Base-by-base conservation (phyloP, 1,140 invertebrate species). In the Zeugodacus cucurbitae region DNA sequence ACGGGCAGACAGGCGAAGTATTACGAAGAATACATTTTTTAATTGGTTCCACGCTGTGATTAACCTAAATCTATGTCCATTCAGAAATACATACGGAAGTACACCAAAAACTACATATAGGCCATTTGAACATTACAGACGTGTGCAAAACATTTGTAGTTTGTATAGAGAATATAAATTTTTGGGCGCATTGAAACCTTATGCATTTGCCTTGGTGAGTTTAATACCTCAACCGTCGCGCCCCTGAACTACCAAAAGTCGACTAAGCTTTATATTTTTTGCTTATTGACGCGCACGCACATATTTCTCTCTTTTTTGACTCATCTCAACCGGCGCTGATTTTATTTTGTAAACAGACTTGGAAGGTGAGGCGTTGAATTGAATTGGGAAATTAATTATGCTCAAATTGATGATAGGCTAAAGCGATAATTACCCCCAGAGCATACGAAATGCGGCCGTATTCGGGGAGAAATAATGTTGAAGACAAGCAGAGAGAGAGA, bases 181-280 rank as follows among this genome's bases (percentile, higher is more conserved):
- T 62, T n/a, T 62, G 14, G 48, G 3, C 48, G 22, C 58, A 62
- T 62, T 62, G 10, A 26, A 54, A 54, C 48, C 2, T 62, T 26
- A 67, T 74, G 34, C 67, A 22, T n/a, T 74, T 74, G 67, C 67
- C 67, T 74, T 74, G 67, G n/a, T 74, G 67, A 74, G 67, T 74
- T 74, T 17, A 74, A 32, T 32, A 67, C 11, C 62, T 5, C 29
- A 67, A 67, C 62, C 3, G n/a, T n/a, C n/a, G 62, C 62, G 62
- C 14, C 32, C 32, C 62, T 67, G 62, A 67, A 8, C 62, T 4
- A 17, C 3, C 4, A 34, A 67, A 8, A 74, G 22, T n/a, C 34
- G 34, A 41, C 4, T 67, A 29, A 32, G 64, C 29, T 0, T 29
- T 26, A 8, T 11, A 62, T 32, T 67, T 67, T 67, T 34, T 34